Evolutionary conservation across 37 sponge, comb jelly and placozoan species (phyloP).

Genomic region (Chondrosia reniformis): DNA sequence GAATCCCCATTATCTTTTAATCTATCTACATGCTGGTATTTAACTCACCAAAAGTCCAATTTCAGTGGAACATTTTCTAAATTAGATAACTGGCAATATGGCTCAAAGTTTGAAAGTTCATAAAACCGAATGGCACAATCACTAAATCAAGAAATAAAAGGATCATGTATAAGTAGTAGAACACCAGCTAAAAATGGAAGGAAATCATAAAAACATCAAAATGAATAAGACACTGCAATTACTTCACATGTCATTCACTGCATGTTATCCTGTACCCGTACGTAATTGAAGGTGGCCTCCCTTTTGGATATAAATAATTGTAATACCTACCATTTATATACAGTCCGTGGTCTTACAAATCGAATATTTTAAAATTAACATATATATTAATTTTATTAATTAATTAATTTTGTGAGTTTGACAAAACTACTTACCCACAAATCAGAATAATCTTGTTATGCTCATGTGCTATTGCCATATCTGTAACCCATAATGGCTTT

Average conservation of each 20-base stretch:
- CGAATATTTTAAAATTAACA: no score
- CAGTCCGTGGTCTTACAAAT: no score
- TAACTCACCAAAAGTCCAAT: constrained; percentile 76
- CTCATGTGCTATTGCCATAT: constrained; percentile 72
- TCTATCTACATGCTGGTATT: no score
- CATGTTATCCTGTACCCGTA: no score
- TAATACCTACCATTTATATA: no score
- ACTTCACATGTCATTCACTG: not conserved
- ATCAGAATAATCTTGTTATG: constrained; percentile 69
- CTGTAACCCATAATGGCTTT: constrained; percentile 90
- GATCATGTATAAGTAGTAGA: not conserved
- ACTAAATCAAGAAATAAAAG: constrained; percentile 24
- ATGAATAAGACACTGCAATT: not conserved
- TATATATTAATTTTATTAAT: no score
- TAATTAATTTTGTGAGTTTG: no score
- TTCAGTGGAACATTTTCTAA: constrained; percentile 81
- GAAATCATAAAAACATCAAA: not conserved
- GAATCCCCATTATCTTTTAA: no score
- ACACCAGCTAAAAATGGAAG: not conserved
- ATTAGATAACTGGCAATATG: constrained; percentile 86
- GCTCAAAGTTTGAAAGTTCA: constrained; percentile 90
- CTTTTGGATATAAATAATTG: no score
- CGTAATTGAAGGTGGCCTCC: no score
- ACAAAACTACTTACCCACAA: constrained; percentile 75
- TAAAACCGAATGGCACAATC: constrained; percentile 89